Evolutionary conservation across 2,888 invertebrate genomes (phyloP).

Genomic region (Choristoneura rosaceana): DNA sequence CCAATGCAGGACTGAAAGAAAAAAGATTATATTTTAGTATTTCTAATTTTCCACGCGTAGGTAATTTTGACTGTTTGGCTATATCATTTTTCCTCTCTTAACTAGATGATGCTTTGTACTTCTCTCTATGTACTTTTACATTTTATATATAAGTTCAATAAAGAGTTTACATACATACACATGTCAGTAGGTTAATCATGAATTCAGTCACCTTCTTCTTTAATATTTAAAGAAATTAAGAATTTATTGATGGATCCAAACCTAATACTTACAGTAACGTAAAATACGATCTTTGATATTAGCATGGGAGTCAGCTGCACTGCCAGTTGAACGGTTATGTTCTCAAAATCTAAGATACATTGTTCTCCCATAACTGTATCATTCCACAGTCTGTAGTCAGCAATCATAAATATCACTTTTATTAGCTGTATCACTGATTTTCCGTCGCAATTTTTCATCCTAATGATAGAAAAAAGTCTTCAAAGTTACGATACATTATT

Average conservation of each 20-base stretch:
- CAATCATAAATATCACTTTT: constrained; percentile 49
- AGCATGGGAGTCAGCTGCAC: constrained; percentile 29
- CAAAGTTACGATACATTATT: too few species aligned
- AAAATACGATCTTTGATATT: constrained; percentile 27
- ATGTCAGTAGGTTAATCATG: too few species aligned
- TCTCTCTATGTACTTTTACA: too few species aligned
- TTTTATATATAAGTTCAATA: too few species aligned
- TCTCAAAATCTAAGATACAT: constrained; percentile 23
- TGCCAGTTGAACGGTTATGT: constrained; percentile 10
- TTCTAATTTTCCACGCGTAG: too few species aligned
- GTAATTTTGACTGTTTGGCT: too few species aligned
- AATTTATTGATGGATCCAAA: background rate
- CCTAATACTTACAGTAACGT: constrained; percentile 29
- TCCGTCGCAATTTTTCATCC: constrained; percentile 1
- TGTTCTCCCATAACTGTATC: constrained; percentile 35
- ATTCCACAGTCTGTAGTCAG: constrained; percentile 38
- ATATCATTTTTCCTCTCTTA: too few species aligned
- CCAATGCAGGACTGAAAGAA: constrained; percentile 40
- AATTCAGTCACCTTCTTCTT: too few species aligned
- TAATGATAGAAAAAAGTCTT: constrained; percentile 7
- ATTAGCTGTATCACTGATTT: background rate
- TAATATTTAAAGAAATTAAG: too few species aligned
- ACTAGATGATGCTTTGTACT: too few species aligned
- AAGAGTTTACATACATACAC: too few species aligned
- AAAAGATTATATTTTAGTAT: background rate